A percentile compares a stretch with the other conserved stretches of the same genome.
These are phyloP conservation scores for Petrolisthes manimaculis DNA, from an alignment of 2,888 invertebrate species.

Conservation along the genomic window DNA sequence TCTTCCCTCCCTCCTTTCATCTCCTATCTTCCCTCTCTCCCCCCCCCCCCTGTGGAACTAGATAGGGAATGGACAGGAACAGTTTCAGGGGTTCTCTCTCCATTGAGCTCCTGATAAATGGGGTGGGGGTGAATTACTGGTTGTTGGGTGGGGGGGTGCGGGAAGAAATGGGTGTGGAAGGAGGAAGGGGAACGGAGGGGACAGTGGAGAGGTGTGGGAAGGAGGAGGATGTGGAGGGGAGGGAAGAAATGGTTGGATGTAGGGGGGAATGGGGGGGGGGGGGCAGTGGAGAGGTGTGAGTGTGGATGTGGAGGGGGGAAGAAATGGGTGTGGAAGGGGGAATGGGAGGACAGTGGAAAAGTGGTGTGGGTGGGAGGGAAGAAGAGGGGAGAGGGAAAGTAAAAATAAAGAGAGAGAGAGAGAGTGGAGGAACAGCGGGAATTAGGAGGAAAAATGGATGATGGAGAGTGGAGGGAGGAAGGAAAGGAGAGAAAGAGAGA, in stretches of 20 bases:
- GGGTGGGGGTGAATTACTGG: conserved; percentile 6
- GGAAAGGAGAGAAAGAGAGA: conserved; percentile 1
- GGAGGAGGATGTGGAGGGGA: not conserved
- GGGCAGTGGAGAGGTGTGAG: not conserved
- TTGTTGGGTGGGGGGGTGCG: not conserved
- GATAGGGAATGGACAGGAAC: conserved; percentile 45
- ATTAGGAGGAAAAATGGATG: not conserved
- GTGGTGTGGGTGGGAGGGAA: not conserved
- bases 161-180: not conserved
- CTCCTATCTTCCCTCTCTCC: not conserved
- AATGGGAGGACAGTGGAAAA: not conserved
- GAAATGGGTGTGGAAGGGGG: not conserved
- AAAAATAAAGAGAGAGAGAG: not conserved
- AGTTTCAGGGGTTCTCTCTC: conserved; percentile 43
- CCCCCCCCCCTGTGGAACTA: not conserved
- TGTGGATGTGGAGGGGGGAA: not conserved
- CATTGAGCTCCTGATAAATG: conserved; percentile 42
- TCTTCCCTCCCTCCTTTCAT: not conserved
- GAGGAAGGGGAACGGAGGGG: not conserved
- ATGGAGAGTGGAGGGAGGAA: not conserved
- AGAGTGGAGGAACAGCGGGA: not conserved
- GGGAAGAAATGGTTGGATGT: not conserved
- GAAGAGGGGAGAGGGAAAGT: not conserved
- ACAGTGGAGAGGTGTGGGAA: not conserved
- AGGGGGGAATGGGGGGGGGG: not conserved